Evolutionary conservation across 2,888 invertebrate species (phyloP), one percentile per base, ranked within the genome.

Genomic region (Globia sparganii): DNA sequence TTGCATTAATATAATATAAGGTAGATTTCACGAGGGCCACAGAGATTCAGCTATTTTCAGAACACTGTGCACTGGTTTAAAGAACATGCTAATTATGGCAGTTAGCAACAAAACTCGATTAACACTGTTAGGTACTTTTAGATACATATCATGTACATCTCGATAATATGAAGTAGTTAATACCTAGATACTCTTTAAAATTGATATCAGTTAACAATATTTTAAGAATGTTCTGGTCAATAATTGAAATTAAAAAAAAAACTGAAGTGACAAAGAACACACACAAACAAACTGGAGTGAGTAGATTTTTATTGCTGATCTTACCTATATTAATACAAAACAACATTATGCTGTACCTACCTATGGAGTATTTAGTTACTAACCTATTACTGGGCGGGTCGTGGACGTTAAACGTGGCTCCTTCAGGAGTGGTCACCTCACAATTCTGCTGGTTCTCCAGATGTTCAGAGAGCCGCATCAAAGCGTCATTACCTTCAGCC

Each of bases 401-500:
- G 1, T 69, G 76, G 2, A 94, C 86, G 80, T 94, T 81, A 80
- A 96, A 95, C 4, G 78, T 87, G 2, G 86, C 53, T 25, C 95
- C 96, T 0, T 79, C 74, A 1, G 96, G 95, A 3, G 94, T 92
- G 0, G 92, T 93, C 25, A 94, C 91, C 34, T 85, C 76, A 83
- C 96, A 96, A 0, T 89, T 79, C 43, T 91, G 85, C 74, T 91
- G 91, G 64, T 92, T 91, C 0, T 90, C 89, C 15, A 94, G 66
- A 5, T 80, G 74, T 2, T 86, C 89, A 34, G 88, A 87, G 40
- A 96, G 86, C 74, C 92, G 94, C 82, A 96, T 86, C 25, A 95
- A 88, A 4, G 94, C 95, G 58, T 95, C 95, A 74, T 95, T 93
- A 0, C 96, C 95, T 72, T 90, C 89, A 0, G 90, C 90, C 2